phyloP scores from a whole-genome alignment of 2,113 vertebrate genomes.

The Atlantisia rogersi region DNA sequence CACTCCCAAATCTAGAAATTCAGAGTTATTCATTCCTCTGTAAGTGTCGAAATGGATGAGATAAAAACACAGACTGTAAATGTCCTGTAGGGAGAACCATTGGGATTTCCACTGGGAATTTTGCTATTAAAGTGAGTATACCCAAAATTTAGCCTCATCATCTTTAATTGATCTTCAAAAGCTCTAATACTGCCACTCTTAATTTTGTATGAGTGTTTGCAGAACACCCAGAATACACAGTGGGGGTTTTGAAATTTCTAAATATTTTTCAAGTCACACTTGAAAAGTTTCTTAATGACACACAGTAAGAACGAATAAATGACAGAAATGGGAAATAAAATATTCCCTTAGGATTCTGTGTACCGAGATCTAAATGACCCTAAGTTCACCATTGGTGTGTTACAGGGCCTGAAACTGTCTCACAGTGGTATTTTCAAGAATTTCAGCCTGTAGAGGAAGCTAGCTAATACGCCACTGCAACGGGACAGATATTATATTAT shows the following conservation, averaged over 20 bases:
- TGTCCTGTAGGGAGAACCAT: not conserved
- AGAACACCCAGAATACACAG: not conserved
- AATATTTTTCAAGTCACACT: not conserved
- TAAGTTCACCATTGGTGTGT: not conserved
- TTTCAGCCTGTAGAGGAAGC: slow-evolving; percentile 32
- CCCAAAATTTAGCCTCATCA: not conserved
- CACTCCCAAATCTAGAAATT: not conserved
- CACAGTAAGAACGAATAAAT: not conserved
- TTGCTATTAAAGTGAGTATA: not conserved
- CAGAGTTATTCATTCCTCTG: not conserved
- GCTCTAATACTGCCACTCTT: not conserved
- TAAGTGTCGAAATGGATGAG: not conserved
- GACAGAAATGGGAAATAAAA: not conserved
- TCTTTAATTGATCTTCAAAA: slow-evolving; percentile 27
- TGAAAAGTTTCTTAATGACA: not conserved
- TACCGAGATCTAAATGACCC: not conserved
- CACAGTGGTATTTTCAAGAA: not conserved
- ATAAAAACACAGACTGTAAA: not conserved
- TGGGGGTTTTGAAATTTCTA: not conserved
- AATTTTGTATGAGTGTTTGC: slow-evolving; percentile 3
- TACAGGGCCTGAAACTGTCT: not conserved
- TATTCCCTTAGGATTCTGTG: not conserved
- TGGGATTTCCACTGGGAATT: not conserved
- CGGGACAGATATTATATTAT: not conserved
- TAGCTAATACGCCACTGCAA: not conserved